These are phyloP conservation scores for Sycophila texana DNA, from an alignment of 2,888 invertebrate genomes.

Conservation along the genomic window DNA sequence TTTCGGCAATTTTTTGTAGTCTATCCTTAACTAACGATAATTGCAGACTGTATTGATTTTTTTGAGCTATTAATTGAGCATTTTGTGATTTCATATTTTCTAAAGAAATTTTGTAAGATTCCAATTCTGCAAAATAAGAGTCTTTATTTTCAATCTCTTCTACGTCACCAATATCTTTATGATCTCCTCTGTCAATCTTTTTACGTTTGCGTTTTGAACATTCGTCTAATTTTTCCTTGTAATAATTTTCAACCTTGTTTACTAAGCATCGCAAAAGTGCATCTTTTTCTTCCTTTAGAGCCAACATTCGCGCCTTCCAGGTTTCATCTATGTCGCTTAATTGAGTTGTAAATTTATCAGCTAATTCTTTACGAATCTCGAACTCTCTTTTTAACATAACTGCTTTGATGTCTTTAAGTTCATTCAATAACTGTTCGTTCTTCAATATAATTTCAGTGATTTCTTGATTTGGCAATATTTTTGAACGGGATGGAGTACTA, in stretches of 20 bases:
- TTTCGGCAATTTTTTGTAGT: constrained; percentile 34
- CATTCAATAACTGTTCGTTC: constrained; percentile 53
- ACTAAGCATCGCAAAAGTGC: constrained; percentile 65
- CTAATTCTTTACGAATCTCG: constrained; percentile 66
- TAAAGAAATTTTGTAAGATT: constrained; percentile 58
- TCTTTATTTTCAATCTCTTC: constrained; percentile 1
- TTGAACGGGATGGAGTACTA: not conserved
- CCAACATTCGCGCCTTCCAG: constrained; percentile 64
- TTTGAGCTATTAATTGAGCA: constrained; percentile 60
- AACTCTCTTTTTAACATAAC: constrained; percentile 61
- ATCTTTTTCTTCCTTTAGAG: constrained; percentile 62
- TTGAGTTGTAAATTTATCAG: constrained; percentile 60
- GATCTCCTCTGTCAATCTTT: constrained; percentile 60
- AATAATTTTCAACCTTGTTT: constrained; percentile 64
- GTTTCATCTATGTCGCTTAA: constrained; percentile 64
- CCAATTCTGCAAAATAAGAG: constrained; percentile 30
- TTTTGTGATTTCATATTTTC: constrained; percentile 61
- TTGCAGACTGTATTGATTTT: constrained; percentile 62
- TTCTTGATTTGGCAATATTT: not conserved
- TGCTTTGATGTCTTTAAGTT: constrained; percentile 59
- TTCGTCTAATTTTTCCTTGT: constrained; percentile 63
- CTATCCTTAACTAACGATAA: constrained; percentile 48
- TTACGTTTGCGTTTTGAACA: constrained; percentile 62
- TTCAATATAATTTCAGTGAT: constrained; percentile 22
- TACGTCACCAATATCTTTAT: constrained; percentile 46